A percentile compares a stretch with the other conserved stretches of the same genome.
These are phyloP conservation scores for Hiodon tergisus DNA, from an alignment of 2,113 vertebrate genomes.

Conservation along the genomic window DNA sequence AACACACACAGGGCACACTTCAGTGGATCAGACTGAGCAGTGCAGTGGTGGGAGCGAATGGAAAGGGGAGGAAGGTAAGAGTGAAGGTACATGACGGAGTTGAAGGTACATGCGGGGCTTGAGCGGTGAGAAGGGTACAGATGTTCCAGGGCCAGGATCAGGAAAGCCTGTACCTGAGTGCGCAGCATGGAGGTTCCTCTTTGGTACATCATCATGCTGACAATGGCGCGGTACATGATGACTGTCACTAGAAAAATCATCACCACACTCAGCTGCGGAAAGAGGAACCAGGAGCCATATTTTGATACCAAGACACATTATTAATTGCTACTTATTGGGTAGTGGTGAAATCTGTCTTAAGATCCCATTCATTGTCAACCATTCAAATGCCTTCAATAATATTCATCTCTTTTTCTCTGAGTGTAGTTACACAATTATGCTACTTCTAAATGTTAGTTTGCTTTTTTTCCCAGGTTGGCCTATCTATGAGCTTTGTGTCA, in stretches of 20 bases:
- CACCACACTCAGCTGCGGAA: constrained; percentile 62
- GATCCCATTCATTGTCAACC: too few relatives aligned
- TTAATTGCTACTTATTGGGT: too few relatives aligned
- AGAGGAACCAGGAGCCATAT: not conserved
- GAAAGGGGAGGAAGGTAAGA: not conserved
- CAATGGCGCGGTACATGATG: constrained; percentile 67
- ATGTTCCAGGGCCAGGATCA: too few relatives aligned
- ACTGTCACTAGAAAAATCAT: constrained; percentile 74
- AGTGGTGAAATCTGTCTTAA: too few relatives aligned
- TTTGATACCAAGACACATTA: too few relatives aligned
- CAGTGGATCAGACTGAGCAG: not conserved
- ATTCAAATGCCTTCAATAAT: too few relatives aligned
- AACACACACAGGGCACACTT: not conserved
- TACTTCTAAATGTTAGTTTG: too few relatives aligned
- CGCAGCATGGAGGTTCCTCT: constrained; percentile 63
- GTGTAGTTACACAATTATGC: too few relatives aligned
- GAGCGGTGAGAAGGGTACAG: not conserved
- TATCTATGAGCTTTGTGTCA: too few relatives aligned
- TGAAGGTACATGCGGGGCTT: not conserved
- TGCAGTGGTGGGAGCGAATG: not conserved
- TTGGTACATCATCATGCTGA: constrained; percentile 69
- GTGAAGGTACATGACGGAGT: not conserved
- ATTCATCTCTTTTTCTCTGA: too few relatives aligned
- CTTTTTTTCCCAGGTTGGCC: too few relatives aligned
- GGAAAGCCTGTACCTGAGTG: constrained; percentile 55